Base-by-base conservation (phyloP, 2,888 invertebrate genomes). In the Euplexia lucipara region DNA sequence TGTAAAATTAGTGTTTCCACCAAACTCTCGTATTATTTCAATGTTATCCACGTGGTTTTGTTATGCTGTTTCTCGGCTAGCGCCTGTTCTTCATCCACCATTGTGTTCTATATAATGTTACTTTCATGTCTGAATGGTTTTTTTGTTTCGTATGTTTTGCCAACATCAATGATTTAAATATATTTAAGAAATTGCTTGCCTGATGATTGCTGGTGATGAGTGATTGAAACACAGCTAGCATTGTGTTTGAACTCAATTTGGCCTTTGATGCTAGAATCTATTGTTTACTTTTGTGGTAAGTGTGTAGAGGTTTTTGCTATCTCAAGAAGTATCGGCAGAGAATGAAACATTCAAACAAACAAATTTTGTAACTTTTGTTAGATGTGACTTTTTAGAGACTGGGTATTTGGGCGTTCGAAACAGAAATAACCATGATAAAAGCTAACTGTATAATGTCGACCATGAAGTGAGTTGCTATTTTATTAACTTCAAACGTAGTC, bases 41-140 rank as follows among this genome's bases (percentile, higher is more conserved):
- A 39, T 18, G 37, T 44, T 61, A 39, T 56, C 44, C 45, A 56
- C 39, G 62, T 71, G 35, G 39, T 56, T 70, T 60, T 35, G 47
- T 42, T 59, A 35, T 37, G 10, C 8, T 41, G 18, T 44, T 41
- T 5, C 2, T 74, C 7, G n/a, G 16, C 53, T 39, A n/a, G n/a
- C n/a, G n/a, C n/a, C n/a, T n/a, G n/a, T n/a, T 16, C 9, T 41
- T 48, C 7, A 20, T 42, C 10, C 18, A 26, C 9, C 32, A 16
- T 39, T 35, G 22, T 30, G 9, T 3, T 53, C 18, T 6, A n/a
- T n/a, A n/a, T n/a, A n/a, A 7, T 35, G 7, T 8, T 41, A 34
- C 32, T 16, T 54, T 30, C 34, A 32, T 9, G 12, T 20, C 2
- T 22, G 7, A 5, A 9, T 26, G n/a, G 5, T 30, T 30, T 0